Evolutionary conservation across 2,888 invertebrate species (phyloP), one percentile per base, ranked within the genome.

Genomic region (Pelosia muscerda): DNA sequence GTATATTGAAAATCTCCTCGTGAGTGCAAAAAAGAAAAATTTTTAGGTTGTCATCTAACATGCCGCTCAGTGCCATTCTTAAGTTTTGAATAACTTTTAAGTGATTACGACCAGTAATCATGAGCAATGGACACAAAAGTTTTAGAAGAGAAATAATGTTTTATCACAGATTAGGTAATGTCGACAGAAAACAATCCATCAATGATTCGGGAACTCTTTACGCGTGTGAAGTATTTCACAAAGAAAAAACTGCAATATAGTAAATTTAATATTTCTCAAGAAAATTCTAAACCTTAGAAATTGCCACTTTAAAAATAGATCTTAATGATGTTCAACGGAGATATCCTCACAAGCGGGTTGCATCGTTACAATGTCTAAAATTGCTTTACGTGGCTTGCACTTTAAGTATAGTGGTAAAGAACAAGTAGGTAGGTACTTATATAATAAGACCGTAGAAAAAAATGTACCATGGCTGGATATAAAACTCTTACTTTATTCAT

Each of bases 301-400:
- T 66, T 49, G 49, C 60, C 55, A 71, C 63, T 59, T 58, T 65
- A 69, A 64, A 68, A 69, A 75, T 61, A 67, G 70, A 61, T 63
- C n/a, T 68, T 68, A 78, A 78, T 73, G 79, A 68, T 69, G 58
- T 61, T 62, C 31, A 26, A 26, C 19, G 22, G 25, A 26, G 54
- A 77, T 66, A 63, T 26, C 55, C 38, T 58, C 56, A 61, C 53
- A 57, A 28, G 34, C 53, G 22, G 55, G 53, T 66, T 56, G 15
- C 15, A 60, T 53, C 54, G 63, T 65, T 81, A 75, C 76, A 66
- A 69, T 75, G 79, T 78, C 72, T 67, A 4, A 60, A 75, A 80
- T 78, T 59, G 63, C 63, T 62, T 70, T 58, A 60, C 56, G 70
- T 60, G 55, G 66, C 58, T 66, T 56, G 26, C 31, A 31, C 31